These are phyloP conservation scores for Apamea anceps DNA, from an alignment of 2,888 invertebrate genomes.

Conservation along the genomic window DNA sequence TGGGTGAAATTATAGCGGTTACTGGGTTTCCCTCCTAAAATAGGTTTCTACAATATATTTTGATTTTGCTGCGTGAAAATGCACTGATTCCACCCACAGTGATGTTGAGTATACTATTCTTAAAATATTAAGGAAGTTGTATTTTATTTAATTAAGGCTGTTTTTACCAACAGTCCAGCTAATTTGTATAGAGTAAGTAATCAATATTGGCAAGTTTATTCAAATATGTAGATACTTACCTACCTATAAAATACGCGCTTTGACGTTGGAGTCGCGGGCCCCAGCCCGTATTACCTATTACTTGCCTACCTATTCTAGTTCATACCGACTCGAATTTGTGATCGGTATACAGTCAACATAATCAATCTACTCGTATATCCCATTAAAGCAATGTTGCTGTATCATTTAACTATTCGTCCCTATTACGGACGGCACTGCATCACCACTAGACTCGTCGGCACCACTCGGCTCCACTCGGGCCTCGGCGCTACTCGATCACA, in stretches of 20 bases:
- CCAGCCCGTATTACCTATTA: not conserved
- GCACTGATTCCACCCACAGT: constrained; percentile 1
- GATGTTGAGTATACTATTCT: not conserved
- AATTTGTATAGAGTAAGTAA: not conserved
- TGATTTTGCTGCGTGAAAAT: constrained; percentile 11
- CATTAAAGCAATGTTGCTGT: constrained; percentile 22
- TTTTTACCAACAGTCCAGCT: not conserved
- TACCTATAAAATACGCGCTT: not conserved
- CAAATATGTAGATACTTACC: not conserved
- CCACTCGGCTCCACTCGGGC: constrained; percentile 35
- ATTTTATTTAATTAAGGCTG: not conserved
- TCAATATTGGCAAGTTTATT: not conserved
- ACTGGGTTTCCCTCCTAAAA: constrained; percentile 35
- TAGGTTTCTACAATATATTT: constrained; percentile 13
- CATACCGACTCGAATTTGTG: not conserved
- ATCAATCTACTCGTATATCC: constrained; percentile 6
- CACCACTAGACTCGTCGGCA: constrained; percentile 46
- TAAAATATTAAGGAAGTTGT: not conserved
- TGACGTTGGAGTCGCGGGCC: not conserved
- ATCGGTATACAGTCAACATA: not conserved
- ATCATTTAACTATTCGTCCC: constrained; percentile 36
- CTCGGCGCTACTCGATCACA: constrained; percentile 44
- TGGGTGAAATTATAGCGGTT: constrained; percentile 44
- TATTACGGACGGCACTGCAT: constrained; percentile 24
- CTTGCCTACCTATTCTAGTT: not conserved